Evolutionary conservation across 2,797 vertebrate species (phyloP).

Genomic region (Gephyroberyx darwinii): DNA sequence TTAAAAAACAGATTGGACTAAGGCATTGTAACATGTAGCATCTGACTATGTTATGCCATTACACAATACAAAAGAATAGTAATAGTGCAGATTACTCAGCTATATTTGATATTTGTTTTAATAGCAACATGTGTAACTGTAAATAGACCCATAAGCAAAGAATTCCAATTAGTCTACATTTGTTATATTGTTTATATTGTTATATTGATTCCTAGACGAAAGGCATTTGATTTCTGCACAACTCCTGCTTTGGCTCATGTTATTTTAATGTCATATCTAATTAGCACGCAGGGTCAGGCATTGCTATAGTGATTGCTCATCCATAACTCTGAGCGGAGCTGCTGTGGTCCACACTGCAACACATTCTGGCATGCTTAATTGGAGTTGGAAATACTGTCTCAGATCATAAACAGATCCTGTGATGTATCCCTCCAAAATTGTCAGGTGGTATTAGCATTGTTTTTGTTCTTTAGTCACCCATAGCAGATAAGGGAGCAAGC

Average conservation of each 20-base stretch:
- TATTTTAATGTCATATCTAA: constrained; percentile 82
- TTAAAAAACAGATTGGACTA: neutral
- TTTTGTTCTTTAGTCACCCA: constrained; percentile 80
- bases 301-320: constrained; percentile 79
- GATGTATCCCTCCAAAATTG: constrained; percentile 78
- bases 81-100: constrained; percentile 21
- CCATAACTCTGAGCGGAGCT: constrained; percentile 78
- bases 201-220: constrained; percentile 55
- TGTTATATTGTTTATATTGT: constrained; percentile 39
- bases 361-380: constrained; percentile 83
- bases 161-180: constrained; percentile 63
- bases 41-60: neutral
- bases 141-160: constrained; percentile 45
- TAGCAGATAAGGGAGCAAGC: constrained; percentile 65
- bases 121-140: constrained; percentile 30
- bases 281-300: constrained; percentile 79
- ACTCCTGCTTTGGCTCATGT: constrained; percentile 73
- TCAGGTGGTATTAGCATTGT: constrained; percentile 80
- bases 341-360: constrained; percentile 76
- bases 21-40: neutral
- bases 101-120: constrained; percentile 22
- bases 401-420: constrained; percentile 79
- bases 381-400: constrained; percentile 77
- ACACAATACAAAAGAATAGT: constrained; percentile 11
- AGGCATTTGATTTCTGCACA: constrained; percentile 73